A percentile compares a stretch with the other conserved stretches of the same genome.
phyloP scores from a whole-genome alignment of 2,888 invertebrate genomes.

The Ditylenchus weischeri region DNA sequence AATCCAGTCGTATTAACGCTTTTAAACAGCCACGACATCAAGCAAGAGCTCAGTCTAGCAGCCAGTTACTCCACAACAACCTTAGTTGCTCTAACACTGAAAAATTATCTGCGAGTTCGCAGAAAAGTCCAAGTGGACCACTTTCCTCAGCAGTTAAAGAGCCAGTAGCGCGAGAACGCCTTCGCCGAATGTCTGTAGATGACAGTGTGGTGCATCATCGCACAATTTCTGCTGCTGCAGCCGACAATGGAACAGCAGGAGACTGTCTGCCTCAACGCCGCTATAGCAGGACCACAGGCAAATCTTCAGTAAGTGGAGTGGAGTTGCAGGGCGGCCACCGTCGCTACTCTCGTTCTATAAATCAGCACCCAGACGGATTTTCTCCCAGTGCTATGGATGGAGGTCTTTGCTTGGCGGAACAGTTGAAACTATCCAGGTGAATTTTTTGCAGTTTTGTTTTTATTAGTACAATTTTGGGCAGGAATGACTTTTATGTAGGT shows the following conservation, averaged over 20 bases:
- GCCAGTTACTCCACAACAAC: not conserved
- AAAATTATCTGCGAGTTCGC: too few relatives aligned
- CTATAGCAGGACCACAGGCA: not conserved
- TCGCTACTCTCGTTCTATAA: not conserved
- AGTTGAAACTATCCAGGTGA: conserved; percentile 36
- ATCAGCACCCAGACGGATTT: not conserved
- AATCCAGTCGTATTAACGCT: not conserved
- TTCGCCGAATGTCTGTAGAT: conserved; percentile 8
- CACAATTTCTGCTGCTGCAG: not conserved
- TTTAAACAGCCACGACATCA: not conserved
- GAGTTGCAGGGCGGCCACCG: not conserved
- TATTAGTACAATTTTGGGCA: not conserved
- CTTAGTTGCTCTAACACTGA: too few relatives aligned
- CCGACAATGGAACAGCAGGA: not conserved
- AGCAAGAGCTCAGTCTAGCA: conserved; percentile 7
- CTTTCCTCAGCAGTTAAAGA: too few relatives aligned
- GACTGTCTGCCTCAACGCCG: not conserved
- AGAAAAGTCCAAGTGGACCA: too few relatives aligned
- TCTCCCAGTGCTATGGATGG: conserved; percentile 13
- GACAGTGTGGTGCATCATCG: not conserved
- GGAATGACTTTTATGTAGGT: too few relatives aligned
- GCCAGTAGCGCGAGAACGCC: too few relatives aligned
- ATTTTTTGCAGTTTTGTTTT: not conserved
- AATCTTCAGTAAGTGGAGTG: not conserved
- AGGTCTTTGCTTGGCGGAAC: conserved; percentile 31